phyloP scores from a whole-genome alignment of 2,888 invertebrate species.

The Ashinkailepas kermadecensis region DNA sequence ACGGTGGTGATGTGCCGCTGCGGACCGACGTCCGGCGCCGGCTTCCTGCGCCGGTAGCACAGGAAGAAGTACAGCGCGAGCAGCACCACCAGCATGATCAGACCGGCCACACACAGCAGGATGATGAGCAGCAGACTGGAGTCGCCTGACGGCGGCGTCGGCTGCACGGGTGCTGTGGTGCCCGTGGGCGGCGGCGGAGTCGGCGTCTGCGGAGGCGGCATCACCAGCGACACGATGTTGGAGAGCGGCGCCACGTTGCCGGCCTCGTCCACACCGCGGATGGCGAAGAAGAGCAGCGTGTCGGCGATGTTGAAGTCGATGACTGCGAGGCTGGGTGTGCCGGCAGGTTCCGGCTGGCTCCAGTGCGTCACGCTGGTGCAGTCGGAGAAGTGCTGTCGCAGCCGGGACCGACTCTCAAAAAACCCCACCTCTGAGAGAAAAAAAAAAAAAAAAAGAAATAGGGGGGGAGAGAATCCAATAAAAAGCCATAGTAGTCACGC shows the following conservation, averaged over 20 bases:
- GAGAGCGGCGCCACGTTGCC: conserved; percentile 44
- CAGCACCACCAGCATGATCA: conserved; percentile 28
- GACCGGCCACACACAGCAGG: conserved; percentile 30
- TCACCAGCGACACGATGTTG: conserved; percentile 49
- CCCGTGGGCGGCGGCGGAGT: conserved; percentile 33
- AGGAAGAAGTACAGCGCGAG: conserved; percentile 30
- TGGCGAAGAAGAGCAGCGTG: conserved; percentile 49
- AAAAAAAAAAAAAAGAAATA: conserved; percentile 38
- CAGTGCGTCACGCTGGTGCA: conserved; percentile 23
- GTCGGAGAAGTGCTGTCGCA: background rate
- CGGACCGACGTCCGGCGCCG: too few species aligned
- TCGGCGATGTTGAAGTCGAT: conserved; percentile 49
- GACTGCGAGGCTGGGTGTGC: conserved; percentile 41
- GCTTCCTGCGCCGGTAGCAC: conserved; percentile 28
- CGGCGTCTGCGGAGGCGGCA: conserved; percentile 48
- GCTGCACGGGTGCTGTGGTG: background rate
- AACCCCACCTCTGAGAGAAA: conserved; percentile 47
- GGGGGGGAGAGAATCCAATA: too few species aligned
- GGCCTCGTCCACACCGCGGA: conserved; percentile 47
- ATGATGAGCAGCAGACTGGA: conserved; percentile 30
- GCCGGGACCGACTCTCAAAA: conserved; percentile 23
- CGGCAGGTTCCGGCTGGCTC: conserved; percentile 32
- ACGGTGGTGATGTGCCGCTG: conserved; percentile 6
- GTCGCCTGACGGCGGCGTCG: background rate
- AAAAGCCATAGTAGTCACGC: too few species aligned